Conservation (phyloP, 2,113 vertebrate species). For the Tyto alba region DNA sequence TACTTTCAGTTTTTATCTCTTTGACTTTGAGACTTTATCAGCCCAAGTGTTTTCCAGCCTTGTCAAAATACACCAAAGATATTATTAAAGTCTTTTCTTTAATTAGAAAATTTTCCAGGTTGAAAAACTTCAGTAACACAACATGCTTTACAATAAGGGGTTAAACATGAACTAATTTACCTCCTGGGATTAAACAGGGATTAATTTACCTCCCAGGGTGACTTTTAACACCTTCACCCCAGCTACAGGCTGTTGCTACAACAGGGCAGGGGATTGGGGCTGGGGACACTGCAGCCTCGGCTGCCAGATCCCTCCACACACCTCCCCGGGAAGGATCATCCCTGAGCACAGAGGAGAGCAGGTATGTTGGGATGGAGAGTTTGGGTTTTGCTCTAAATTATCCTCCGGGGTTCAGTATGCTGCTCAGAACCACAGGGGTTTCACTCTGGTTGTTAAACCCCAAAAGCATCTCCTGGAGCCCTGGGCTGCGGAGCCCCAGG, state of each 20-base stretch:
- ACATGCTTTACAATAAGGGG: background rate
- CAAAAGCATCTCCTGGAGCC: background rate
- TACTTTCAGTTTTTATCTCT: background rate
- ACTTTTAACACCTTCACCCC: background rate
- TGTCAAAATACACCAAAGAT: background rate
- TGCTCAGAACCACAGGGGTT: background rate
- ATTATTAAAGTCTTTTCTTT: background rate
- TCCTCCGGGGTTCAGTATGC: background rate
- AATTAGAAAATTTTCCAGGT: background rate
- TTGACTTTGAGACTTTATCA: conserved; percentile 13
- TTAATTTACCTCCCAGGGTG: background rate
- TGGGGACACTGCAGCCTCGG: too few species aligned
- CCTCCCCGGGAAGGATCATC: background rate
- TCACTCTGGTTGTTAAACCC: background rate
- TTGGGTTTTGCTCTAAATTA: background rate
- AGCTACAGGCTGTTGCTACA: background rate
- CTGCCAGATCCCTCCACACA: background rate
- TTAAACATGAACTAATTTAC: background rate
- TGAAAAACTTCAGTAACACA: background rate
- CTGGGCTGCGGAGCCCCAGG: background rate
- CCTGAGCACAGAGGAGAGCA: background rate
- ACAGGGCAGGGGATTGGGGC: background rate
- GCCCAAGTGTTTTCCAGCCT: background rate
- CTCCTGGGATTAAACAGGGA: background rate
- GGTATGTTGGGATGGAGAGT: background rate